These are phyloP conservation scores for Aurelia sp. DNA, from an alignment of 30 jellyfish, hydroid and myxozoan species.

Conservation along the genomic window DNA sequence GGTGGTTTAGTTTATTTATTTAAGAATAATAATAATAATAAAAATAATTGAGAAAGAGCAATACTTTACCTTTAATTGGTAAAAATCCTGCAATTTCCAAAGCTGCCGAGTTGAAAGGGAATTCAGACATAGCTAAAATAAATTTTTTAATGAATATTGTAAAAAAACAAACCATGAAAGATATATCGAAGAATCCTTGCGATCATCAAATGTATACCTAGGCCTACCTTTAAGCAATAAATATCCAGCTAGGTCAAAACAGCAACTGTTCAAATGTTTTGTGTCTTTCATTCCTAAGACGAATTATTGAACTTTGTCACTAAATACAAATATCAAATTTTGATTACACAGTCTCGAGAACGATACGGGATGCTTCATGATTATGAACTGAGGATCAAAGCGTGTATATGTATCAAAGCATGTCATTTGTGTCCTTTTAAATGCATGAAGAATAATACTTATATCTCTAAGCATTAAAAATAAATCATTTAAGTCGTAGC, in stretches of 20 bases:
- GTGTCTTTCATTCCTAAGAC: conserved; percentile 85
- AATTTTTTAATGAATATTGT: not conserved
- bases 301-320: conserved; percentile 6
- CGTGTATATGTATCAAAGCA: no score
- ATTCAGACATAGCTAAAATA: conserved; percentile 60
- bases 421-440: no score
- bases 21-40: no score
- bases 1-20: no score
- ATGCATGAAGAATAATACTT: no score
- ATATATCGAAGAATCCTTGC: not conserved
- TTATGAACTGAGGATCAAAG: no score
- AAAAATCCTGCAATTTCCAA: conserved; percentile 89
- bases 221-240: conserved; percentile 87
- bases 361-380: no score
- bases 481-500: no score
- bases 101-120: conserved; percentile 84
- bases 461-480: no score
- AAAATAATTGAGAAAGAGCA: not conserved
- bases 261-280: conserved; percentile 86
- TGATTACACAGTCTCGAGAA: no score
- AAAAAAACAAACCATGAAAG: not conserved
- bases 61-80: conserved; percentile 85
- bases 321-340: no score
- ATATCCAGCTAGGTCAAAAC: conserved; percentile 95
- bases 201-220: no score